Conservation (phyloP, 2,888 invertebrate species). For the Thecophora atra region DNA sequence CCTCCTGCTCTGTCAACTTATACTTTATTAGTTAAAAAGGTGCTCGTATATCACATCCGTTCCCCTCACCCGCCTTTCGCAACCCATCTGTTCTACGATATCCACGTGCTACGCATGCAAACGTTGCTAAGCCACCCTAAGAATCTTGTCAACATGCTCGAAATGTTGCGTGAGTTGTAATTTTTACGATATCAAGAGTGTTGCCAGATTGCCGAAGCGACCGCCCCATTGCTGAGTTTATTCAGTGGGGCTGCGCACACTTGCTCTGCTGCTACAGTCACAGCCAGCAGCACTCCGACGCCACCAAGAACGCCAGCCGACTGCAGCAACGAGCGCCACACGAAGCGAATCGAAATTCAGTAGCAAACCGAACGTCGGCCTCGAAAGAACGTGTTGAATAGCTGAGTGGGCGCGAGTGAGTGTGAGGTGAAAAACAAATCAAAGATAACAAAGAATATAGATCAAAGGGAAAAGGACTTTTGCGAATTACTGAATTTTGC, state of each 20-base stretch:
- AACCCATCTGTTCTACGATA: slow-evolving; percentile 42
- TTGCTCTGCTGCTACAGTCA: too few relatives aligned
- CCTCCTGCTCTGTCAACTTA: too few relatives aligned
- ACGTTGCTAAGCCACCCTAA: slow-evolving; percentile 12
- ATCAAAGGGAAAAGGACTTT: background rate
- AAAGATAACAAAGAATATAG: slow-evolving; percentile 1
- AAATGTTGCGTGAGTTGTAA: background rate
- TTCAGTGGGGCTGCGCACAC: too few relatives aligned
- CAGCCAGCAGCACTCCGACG: slow-evolving; percentile 14
- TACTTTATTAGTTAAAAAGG: background rate
- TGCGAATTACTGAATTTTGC: background rate
- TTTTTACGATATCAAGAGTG: slow-evolving; percentile 31
- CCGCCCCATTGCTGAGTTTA: slow-evolving; percentile 19
- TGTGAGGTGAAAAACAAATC: slow-evolving; percentile 13
- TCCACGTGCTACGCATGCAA: slow-evolving; percentile 24
- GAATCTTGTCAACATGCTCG: background rate
- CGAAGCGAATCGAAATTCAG: slow-evolving; percentile 41
- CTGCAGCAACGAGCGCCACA: slow-evolving; percentile 27
- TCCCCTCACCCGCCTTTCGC: background rate
- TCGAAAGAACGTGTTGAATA: slow-evolving; percentile 33
- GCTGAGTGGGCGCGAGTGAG: slow-evolving; percentile 36
- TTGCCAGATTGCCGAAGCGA: slow-evolving; percentile 39
- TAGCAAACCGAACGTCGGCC: slow-evolving; percentile 49
- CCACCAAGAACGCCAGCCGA: slow-evolving; percentile 16
- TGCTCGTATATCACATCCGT: background rate